Evolutionary conservation across 2,888 invertebrate genomes (phyloP), one percentile per base, ranked within the genome.

Genomic region (Macaria notata): DNA sequence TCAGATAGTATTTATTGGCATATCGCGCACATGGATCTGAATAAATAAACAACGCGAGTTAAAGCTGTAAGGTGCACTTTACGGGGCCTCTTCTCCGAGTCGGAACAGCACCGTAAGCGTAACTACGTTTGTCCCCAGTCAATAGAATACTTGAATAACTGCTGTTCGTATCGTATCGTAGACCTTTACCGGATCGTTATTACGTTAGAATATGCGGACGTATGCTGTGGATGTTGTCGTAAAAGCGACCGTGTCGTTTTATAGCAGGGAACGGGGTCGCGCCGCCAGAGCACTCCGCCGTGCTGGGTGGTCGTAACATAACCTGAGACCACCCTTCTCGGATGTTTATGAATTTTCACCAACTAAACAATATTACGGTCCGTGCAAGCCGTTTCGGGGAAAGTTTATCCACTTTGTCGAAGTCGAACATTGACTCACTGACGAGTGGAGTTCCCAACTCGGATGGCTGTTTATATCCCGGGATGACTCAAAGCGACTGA

Each of bases 211-310:
- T 75, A 76, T 76, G 72, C 70, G 72, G 74, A 76, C 75, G 73
- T 71, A 67, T 75, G 78, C 79, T 78, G 75, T 75, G 72, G 75
- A 72, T 75, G 79, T 76, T 74, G 79, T 81, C 84, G 80, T 86
- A 83, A 85, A 85, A 81, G 78, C 79, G 75, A 71, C 76, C 75
- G 77, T 78, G 77, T 73, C 76, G 78, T 81, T 87, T 84, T 84
- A 86, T 79, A 76, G 76, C 76, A 68, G 62, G 70, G 74, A 72
- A 72, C 69, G 72, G 72, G 76, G 76, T 72, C 74, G 75, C 66
- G 64, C 72, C 68, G 71, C 72, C 59, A 48, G 41, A 39, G 46
- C 48, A 36, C 54, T 51, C 36, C 72, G 71, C 75, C 71, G 75
- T 65, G 66, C 75, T 75, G 81, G 79, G 78, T 79, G 83, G 80